These are phyloP conservation scores for Meteorus sp. DNA, from an alignment of 1,140 invertebrate genomes.

Conservation along the genomic window DNA sequence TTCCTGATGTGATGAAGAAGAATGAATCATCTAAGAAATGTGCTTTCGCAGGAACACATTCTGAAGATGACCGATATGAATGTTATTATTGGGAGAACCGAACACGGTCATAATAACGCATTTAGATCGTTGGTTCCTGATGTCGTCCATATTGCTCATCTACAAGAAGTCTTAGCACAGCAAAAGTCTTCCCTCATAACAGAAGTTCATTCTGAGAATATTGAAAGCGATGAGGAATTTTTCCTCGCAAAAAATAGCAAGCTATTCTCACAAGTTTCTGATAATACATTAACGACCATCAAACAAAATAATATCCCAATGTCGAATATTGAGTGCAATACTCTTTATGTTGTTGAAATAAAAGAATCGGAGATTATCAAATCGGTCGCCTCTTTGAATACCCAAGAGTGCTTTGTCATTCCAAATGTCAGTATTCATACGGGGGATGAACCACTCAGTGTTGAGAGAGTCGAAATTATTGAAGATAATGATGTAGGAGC, in stretches of 20 bases:
- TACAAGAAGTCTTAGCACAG: constrained; percentile 30
- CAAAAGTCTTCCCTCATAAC: constrained; percentile 28
- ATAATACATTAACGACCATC: constrained; percentile 53
- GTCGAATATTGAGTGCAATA: constrained; percentile 37
- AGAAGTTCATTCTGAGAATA: constrained; percentile 21
- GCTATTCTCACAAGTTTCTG: constrained; percentile 71
- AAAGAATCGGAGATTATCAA: constrained; percentile 63
- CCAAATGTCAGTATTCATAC: constrained; percentile 49
- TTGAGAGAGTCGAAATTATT: constrained; percentile 60
- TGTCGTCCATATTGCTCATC: constrained; percentile 48
- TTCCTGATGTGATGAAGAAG: neutral
- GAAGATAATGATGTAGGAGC: constrained; percentile 62
- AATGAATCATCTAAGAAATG: constrained; percentile 36
- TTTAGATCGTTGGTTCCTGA: constrained; percentile 46
- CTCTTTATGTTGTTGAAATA: constrained; percentile 62
- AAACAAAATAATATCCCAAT: constrained; percentile 32
- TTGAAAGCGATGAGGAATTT: constrained; percentile 55
- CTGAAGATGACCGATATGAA: constrained; percentile 50
- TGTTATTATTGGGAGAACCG: constrained; percentile 49
- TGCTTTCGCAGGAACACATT: constrained; percentile 56
- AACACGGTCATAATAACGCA: constrained; percentile 35
- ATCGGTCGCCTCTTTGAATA: constrained; percentile 51
- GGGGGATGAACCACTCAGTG: constrained; percentile 54
- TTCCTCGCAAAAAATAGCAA: constrained; percentile 68
- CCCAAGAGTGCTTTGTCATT: constrained; percentile 49